Percentiles rank a stretch among this genome's conserved stretches.
Evolutionary conservation across 2,797 vertebrate species (phyloP).

Genomic region (Gymnoscopelus braueri): DNA sequence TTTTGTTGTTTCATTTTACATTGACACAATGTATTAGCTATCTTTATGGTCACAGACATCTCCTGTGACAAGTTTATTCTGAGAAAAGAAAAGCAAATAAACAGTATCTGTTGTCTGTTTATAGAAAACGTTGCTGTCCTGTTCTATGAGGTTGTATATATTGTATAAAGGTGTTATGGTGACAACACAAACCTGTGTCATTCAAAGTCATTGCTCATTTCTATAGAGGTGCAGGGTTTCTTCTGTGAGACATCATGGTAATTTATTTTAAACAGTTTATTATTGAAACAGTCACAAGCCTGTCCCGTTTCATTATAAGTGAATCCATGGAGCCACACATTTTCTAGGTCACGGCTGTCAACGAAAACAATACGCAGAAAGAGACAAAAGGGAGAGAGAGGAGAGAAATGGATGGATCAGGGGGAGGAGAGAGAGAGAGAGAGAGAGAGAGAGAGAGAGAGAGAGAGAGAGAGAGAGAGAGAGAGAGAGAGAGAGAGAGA

Average conservation of each 20-base stretch:
- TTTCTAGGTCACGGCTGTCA: conserved; percentile 56
- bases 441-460: conserved; percentile 5
- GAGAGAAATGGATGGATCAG: conserved; percentile 28
- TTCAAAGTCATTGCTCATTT: conserved; percentile 19
- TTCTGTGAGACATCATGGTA: too few relatives aligned
- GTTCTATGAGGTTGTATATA: conserved; percentile 1
- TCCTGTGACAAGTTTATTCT: conserved; percentile 45
- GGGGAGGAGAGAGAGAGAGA: conserved; percentile 19
- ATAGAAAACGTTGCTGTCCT: not conserved
- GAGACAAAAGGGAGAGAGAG: conserved; percentile 1
- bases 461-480: conserved; percentile 16
- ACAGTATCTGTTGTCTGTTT: conserved; percentile 2
- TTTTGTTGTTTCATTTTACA: conserved; percentile 43
- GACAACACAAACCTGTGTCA: conserved; percentile 37
- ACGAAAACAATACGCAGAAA: conserved; percentile 10
- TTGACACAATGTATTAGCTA: conserved; percentile 49
- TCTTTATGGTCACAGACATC: conserved; percentile 61
- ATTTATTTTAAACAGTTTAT: too few relatives aligned
- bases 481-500: conserved; percentile 24
- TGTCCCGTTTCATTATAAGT: conserved; percentile 46
- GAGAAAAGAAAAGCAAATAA: conserved; percentile 27
- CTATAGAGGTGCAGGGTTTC: not conserved
- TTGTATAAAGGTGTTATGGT: conserved; percentile 5
- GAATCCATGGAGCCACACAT: conserved; percentile 50
- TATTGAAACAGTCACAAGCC: conserved; percentile 14